Evolutionary conservation across 2,113 vertebrate genomes (phyloP).

Genomic region (Alaudala cheleensis): DNA sequence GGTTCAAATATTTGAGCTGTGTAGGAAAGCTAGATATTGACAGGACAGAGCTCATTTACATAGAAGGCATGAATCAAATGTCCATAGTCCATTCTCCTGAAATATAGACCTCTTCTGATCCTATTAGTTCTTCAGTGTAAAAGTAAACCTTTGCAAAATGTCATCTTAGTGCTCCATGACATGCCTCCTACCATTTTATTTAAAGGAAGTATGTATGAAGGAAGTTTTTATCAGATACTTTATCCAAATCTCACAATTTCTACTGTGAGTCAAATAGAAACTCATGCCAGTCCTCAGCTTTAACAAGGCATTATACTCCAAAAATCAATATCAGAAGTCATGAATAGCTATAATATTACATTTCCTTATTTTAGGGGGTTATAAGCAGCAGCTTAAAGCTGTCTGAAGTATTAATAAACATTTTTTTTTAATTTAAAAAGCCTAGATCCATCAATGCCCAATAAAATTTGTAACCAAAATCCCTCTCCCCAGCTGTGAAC

Average conservation of each 20-base stretch:
- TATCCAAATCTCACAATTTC: neutral
- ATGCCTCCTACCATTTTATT: neutral
- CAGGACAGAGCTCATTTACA: neutral
- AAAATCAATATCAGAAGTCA: neutral
- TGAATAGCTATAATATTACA: neutral
- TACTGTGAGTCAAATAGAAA: neutral
- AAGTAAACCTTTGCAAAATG: neutral
- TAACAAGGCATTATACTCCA: neutral
- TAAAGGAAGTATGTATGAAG: neutral
- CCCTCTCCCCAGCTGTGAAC: accelerated
- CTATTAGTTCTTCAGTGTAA: neutral
- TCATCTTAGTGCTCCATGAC: neutral
- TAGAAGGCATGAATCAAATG: neutral
- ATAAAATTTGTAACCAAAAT: neutral
- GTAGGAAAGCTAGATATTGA: neutral
- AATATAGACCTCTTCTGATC: neutral
- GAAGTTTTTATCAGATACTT: neutral
- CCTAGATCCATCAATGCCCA: neutral
- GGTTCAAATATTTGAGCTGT: neutral
- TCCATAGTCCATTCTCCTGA: neutral
- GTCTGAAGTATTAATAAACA: neutral
- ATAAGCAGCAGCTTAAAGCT: neutral
- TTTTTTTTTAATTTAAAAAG: neutral
- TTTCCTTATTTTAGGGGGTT: neutral
- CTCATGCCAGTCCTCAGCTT: neutral